Evolutionary conservation across 1,140 invertebrate species (phyloP), one percentile per base, ranked within the genome.

Genomic region (Polypedilum pembai): DNA sequence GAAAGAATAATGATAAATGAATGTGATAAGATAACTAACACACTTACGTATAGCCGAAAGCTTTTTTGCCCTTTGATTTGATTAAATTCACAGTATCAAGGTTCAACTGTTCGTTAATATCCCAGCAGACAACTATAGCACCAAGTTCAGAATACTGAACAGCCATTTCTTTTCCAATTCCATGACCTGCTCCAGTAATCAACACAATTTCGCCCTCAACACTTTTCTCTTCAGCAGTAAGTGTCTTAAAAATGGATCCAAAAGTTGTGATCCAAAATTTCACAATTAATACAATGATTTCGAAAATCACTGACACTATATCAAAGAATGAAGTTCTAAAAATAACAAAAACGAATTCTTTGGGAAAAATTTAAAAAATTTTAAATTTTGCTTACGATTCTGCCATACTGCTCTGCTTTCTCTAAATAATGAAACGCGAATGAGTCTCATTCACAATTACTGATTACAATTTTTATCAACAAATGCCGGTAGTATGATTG

Each of bases 131-230:
- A 2, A 98, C 84, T 0, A 83, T 90, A 21, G 92, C 89, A 0
- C 93, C 93, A 8, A 91, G 84, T 24, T 86, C 83, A 0, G 90
- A 90, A 79, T 95, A 94, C 74, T 91, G 88, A 17, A 92, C 81
- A 3, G 94, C 91, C 76, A 96, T 82, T 77, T 94, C 87, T 72
- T 90, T 87, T 2, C 96, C 96, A 77, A 98, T 92, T 12, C 96
- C 96, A 83, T 93, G 94, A 4, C 93, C 95, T 17, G 91, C 88
- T 41, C 95, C 95, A 21, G 95, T 96, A 74, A 98, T 90, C 85
- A 91, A 78, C 66, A 90, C 84, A 41, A 88, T 86, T 78, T 91
- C 89, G 3, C 45, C 45, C 86, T 87, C 8, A 82, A 83, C 0
- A 92, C 85, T 63, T 85, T 88, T 79, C 91, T 91, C 33, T 80